Evolutionary conservation across 2,113 vertebrate species (phyloP).

Genomic region (Engystomops pustulosus): DNA sequence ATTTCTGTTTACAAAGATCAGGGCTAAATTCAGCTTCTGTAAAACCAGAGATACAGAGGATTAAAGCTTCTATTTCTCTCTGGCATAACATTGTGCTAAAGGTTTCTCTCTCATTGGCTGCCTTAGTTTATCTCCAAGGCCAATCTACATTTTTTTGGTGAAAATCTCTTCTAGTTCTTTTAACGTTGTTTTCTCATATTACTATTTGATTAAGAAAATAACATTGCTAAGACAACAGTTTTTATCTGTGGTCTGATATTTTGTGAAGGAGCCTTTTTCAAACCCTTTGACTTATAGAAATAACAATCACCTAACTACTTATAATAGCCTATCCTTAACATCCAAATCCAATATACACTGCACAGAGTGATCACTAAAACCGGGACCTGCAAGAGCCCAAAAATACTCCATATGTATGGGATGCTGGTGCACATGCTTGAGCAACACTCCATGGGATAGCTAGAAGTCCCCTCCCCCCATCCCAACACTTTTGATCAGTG

Average conservation of each 20-base stretch:
- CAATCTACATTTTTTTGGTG: neutral
- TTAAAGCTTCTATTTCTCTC: constrained; percentile 10
- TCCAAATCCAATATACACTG: neutral
- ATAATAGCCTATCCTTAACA: neutral
- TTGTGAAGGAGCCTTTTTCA: neutral
- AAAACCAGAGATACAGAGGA: constrained; percentile 39
- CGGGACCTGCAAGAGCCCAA: too few relatives aligned
- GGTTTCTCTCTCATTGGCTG: neutral
- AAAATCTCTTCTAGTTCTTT: neutral
- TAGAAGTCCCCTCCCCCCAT: too few relatives aligned
- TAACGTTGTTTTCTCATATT: constrained; percentile 21
- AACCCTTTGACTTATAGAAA: neutral
- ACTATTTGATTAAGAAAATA: constrained; percentile 15
- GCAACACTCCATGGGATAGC: too few relatives aligned
- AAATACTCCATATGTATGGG: too few relatives aligned
- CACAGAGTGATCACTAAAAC: too few relatives aligned
- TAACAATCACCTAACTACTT: neutral
- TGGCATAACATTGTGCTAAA: constrained; percentile 7
- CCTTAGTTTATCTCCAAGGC: constrained; percentile 2
- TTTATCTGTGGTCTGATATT: neutral
- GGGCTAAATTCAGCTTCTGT: constrained; percentile 52
- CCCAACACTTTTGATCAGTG: too few relatives aligned
- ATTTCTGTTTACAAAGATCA: constrained; percentile 58
- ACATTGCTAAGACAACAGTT: neutral
- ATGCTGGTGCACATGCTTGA: too few relatives aligned